Evolutionary conservation across 1,140 invertebrate genomes (phyloP), one percentile per base, ranked within the genome.

Genomic region (Listronotus oregonensis): DNA sequence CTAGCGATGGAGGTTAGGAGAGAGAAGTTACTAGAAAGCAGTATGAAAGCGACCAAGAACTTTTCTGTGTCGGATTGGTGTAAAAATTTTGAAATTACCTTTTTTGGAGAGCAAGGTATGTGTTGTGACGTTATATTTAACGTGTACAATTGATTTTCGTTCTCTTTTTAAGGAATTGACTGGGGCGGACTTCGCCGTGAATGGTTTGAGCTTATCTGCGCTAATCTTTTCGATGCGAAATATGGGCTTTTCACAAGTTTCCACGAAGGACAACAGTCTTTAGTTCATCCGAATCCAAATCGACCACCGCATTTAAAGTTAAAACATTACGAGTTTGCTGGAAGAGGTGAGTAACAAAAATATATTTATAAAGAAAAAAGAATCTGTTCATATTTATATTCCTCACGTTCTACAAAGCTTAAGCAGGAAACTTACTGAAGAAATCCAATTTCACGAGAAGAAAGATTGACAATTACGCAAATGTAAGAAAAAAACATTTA

Each of bases 291-390:
- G 0, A 94, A 94, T 81, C 87, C 88, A 12, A 86, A 88, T 74
- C 81, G 92, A 21, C 86, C 90, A 7, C 54, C 85, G 8, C 85
- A 90, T 76, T 78, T 93, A 6, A 95, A 95, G 80, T 73, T 95
- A 46, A 94, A 95, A 74, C 89, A 95, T 78, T 97, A 91, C 79
- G 94, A 97, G 82, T 94, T 97, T 79, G 94, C 95, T 37, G 95
- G 95, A 31, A 91, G 92, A 80, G 63, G 63, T 65, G n/a, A 8
- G 50, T 27, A n/a, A n/a, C n/a, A n/a, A n/a, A n/a, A n/a, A n/a
- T n/a, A n/a, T n/a, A n/a, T n/a, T n/a, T n/a, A n/a, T n/a, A n/a
- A n/a, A n/a, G n/a, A n/a, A n/a, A n/a, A n/a, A n/a, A n/a, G n/a
- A n/a, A n/a, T n/a, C n/a, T n/a, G n/a, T n/a, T n/a, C n/a, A n/a